Percentiles rank a stretch among this genome's conserved stretches.
phyloP scores from a whole-genome alignment of 1,140 invertebrate genomes.

The Dendroctonus valens region DNA sequence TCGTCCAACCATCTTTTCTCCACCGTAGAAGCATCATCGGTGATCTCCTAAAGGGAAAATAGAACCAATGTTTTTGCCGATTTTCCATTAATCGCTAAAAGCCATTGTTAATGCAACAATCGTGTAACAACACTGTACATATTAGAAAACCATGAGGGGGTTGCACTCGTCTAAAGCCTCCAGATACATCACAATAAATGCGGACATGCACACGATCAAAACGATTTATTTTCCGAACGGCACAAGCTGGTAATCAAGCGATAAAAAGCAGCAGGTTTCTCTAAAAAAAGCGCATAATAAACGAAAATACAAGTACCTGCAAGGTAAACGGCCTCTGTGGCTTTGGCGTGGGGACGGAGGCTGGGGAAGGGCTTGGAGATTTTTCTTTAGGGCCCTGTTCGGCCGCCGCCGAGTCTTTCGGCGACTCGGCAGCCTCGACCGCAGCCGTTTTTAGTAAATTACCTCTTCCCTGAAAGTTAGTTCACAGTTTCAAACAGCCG shows the following conservation, averaged over 20 bases:
- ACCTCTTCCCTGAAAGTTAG: slow-evolving; percentile 63
- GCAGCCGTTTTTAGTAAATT: slow-evolving; percentile 61
- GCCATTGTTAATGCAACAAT: too few relatives aligned
- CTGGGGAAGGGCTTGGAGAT: slow-evolving; percentile 52
- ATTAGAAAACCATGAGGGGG: too few relatives aligned
- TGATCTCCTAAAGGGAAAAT: slow-evolving; percentile 30
- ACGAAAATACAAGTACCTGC: slow-evolving; percentile 55
- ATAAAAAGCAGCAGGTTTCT: too few relatives aligned
- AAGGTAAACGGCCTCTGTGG: slow-evolving; percentile 64
- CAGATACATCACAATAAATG: too few relatives aligned
- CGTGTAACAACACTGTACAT: too few relatives aligned
- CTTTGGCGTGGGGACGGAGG: slow-evolving; percentile 54
- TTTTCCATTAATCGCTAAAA: too few relatives aligned
- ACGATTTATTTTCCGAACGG: too few relatives aligned
- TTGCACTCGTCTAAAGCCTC: too few relatives aligned
- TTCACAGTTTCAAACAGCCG: slow-evolving; percentile 28
- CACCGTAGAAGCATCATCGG: slow-evolving; percentile 60
- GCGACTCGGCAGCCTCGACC: slow-evolving; percentile 52
- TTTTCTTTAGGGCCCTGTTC: slow-evolving; percentile 46
- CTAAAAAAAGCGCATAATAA: too few relatives aligned
- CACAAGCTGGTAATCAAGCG: too few relatives aligned
- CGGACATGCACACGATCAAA: too few relatives aligned
- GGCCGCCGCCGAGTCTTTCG: slow-evolving; percentile 48
- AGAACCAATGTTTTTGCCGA: too few relatives aligned
- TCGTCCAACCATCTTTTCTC: slow-evolving; percentile 68